phyloP scores from a whole-genome alignment of 2,113 vertebrate species.

The Oplegnathus fasciatus region DNA sequence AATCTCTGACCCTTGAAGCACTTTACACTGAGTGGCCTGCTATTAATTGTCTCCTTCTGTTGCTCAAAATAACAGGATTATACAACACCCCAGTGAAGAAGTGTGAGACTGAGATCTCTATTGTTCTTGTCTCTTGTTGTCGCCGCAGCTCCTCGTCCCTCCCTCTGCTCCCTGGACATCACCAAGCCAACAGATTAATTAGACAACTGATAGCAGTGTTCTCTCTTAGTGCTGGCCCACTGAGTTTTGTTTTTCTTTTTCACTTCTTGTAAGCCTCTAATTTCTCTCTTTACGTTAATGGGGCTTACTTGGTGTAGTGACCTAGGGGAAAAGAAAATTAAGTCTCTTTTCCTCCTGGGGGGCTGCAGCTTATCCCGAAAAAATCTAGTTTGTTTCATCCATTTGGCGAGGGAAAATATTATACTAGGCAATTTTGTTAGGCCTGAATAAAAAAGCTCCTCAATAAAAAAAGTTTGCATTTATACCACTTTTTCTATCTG shows the following conservation, averaged over 20 bases:
- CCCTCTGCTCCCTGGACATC: constrained; percentile 64
- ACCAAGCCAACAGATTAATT: constrained; percentile 74
- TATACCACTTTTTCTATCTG: constrained; percentile 1
- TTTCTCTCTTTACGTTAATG: constrained; percentile 78
- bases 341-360: constrained; percentile 55
- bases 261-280: constrained; percentile 65
- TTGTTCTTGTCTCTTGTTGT: constrained; percentile 57
- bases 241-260: constrained; percentile 75
- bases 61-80: constrained; percentile 57
- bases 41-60: constrained; percentile 42
- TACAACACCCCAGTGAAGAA: constrained; percentile 52
- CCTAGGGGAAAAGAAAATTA: constrained; percentile 72
- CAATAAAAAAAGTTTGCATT: constrained; percentile 3
- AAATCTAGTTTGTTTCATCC: constrained; percentile 55
- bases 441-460: background rate
- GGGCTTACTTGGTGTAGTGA: constrained; percentile 69
- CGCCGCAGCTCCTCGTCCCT: constrained; percentile 21
- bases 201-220: constrained; percentile 73
- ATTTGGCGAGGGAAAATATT: constrained; percentile 53
- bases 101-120: constrained; percentile 48
- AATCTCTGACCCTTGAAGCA: constrained; percentile 4
- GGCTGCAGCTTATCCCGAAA: constrained; percentile 40
- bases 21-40: constrained; percentile 1
- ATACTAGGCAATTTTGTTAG: constrained; percentile 35
- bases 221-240: constrained; percentile 73